Evolutionary conservation across 1,140 invertebrate species (phyloP).

Genomic region (Drosophila triauraria): DNA sequence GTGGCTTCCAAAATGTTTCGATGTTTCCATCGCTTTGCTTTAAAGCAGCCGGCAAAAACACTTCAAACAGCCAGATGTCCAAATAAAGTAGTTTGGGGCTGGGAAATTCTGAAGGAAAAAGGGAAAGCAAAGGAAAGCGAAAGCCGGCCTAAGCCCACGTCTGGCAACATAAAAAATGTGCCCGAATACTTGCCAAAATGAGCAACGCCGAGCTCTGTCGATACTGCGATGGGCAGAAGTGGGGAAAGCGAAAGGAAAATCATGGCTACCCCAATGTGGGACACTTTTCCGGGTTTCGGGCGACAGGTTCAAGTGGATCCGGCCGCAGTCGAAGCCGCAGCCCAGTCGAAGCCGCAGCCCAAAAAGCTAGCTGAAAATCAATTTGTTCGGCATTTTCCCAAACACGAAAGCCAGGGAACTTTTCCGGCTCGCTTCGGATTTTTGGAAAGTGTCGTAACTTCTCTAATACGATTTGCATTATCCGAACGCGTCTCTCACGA

Average conservation of each 20-base stretch:
- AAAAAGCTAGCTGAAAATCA: constrained; percentile 44
- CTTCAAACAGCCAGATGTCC: constrained; percentile 68
- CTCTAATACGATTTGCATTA: constrained; percentile 27
- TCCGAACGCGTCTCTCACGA: constrained; percentile 1
- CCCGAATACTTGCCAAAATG: constrained; percentile 74
- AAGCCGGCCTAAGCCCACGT: constrained; percentile 49
- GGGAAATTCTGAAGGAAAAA: neutral
- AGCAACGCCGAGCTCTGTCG: constrained; percentile 22
- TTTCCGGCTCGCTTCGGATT: neutral
- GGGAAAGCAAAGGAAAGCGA: constrained; percentile 15
- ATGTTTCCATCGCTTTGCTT: constrained; percentile 19
- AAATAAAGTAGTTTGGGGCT: constrained; percentile 73
- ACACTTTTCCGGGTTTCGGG: constrained; percentile 9
- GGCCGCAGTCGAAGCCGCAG: constrained; percentile 29
- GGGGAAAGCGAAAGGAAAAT: constrained; percentile 2
- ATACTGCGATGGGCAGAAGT: constrained; percentile 9
- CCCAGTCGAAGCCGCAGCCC: constrained; percentile 30
- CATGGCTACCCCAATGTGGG: constrained; percentile 8
- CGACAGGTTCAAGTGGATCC: constrained; percentile 33
- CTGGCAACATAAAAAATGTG: constrained; percentile 68
- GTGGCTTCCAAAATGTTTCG: constrained; percentile 18
- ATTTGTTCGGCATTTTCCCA: constrained; percentile 36
- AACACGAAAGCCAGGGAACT: neutral
- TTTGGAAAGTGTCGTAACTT: constrained; percentile 4
- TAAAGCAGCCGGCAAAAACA: constrained; percentile 29